Percentiles rank a stretch among this genome's conserved stretches.
These are phyloP conservation scores for Cyphomyrmex costatus DNA, from an alignment of 1,140 invertebrate genomes.

Conservation along the genomic window DNA sequence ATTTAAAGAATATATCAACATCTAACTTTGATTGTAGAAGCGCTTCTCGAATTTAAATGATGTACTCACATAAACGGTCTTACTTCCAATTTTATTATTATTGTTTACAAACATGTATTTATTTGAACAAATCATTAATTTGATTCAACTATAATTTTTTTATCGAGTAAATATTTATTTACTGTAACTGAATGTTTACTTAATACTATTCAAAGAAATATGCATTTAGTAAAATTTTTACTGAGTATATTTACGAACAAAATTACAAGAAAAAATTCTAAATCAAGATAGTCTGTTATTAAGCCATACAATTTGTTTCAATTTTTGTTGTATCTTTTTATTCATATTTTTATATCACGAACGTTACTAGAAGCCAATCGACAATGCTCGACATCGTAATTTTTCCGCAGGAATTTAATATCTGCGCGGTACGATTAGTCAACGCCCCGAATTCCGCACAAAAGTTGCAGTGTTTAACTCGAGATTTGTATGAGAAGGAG, in stretches of 20 bases:
- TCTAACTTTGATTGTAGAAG: too few relatives aligned
- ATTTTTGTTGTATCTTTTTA: neutral
- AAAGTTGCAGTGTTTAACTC: constrained; percentile 42
- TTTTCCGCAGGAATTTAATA: constrained; percentile 44
- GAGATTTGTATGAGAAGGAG: neutral
- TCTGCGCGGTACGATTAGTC: constrained; percentile 18
- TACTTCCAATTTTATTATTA: too few relatives aligned
- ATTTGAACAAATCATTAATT: too few relatives aligned
- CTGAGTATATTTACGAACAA: neutral
- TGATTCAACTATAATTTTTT: too few relatives aligned
- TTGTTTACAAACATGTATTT: too few relatives aligned
- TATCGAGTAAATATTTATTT: too few relatives aligned
- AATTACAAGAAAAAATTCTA: neutral
- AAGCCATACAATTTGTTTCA: neutral
- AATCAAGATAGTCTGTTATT: neutral
- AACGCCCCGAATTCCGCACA: constrained; percentile 22
- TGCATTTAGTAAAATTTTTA: neutral
- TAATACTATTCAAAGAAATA: too few relatives aligned
- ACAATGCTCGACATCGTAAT: constrained; percentile 11
- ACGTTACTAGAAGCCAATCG: neutral
- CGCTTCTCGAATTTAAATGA: too few relatives aligned
- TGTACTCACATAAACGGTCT: too few relatives aligned
- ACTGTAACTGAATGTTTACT: too few relatives aligned
- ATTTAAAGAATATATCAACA: too few relatives aligned
- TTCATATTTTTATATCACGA: neutral